Conservation (phyloP, 2,113 vertebrate genomes). For the Haliaeetus leucogaster region DNA sequence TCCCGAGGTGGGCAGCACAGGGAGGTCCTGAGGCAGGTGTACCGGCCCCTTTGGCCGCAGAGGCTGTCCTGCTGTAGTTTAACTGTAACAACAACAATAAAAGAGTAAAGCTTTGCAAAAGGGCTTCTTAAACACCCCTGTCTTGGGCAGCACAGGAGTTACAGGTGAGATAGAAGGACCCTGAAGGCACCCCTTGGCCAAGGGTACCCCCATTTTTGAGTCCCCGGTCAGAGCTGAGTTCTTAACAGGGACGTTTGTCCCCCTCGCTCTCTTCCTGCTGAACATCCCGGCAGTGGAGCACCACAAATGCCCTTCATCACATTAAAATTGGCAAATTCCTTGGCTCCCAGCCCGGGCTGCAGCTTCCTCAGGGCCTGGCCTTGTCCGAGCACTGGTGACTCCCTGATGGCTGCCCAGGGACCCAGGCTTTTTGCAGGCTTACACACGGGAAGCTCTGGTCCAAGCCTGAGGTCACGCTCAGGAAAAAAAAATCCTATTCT, state of each 20-base stretch:
- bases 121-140: not conserved
- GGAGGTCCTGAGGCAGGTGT: not conserved
- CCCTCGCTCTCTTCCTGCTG: not conserved
- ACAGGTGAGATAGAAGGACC: not conserved
- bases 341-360: not conserved
- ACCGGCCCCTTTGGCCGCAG: fast-evolving
- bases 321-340: not conserved
- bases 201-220: not conserved
- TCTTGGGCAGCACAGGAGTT: not conserved
- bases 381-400: not conserved
- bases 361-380: not conserved
- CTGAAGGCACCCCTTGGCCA: not conserved
- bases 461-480: fast-evolving
- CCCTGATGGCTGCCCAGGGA: not conserved
- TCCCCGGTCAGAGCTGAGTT: not conserved
- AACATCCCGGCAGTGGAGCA: fast-evolving
- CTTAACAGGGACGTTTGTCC: not conserved
- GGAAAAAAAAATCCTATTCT: not conserved
- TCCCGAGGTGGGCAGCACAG: not conserved
- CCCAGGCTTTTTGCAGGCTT: not conserved
- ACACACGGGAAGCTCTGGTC: not conserved
- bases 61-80: not conserved
- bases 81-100: not conserved
- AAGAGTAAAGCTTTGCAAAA: not conserved
- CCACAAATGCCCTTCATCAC: not conserved